phyloP scores from a whole-genome alignment of 2,113 vertebrate genomes.

The Mesoclemmys tuberculata region DNA sequence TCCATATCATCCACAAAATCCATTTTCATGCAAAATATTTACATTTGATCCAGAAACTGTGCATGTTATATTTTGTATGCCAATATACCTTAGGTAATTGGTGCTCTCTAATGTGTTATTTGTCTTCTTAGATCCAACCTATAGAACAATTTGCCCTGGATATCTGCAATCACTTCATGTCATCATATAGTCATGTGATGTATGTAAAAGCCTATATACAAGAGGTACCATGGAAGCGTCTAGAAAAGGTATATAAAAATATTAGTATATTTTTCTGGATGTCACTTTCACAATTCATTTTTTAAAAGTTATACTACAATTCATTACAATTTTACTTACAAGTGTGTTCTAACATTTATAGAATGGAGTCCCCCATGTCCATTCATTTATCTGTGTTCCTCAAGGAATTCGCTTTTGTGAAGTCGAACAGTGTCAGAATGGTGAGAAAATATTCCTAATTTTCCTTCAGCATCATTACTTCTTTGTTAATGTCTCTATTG shows the following conservation, averaged over 20 bases:
- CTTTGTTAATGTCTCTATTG: conserved; percentile 10
- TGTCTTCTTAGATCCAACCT: conserved; percentile 80
- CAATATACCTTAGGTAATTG: not conserved
- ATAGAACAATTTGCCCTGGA: conserved; percentile 90
- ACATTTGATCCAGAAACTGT: not conserved
- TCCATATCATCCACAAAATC: not conserved
- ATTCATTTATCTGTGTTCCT: conserved; percentile 86
- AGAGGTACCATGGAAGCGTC: conserved; percentile 88
- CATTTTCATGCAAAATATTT: not conserved
- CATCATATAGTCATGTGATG: conserved; percentile 86
- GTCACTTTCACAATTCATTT: not conserved
- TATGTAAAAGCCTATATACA: conserved; percentile 66
- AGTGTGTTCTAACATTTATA: conserved; percentile 58
- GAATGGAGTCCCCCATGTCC: conserved; percentile 83
- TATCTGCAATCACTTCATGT: conserved; percentile 89
- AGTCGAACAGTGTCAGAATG: conserved; percentile 82
- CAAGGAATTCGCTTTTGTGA: conserved; percentile 87
- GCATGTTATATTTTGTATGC: not conserved
- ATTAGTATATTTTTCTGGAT: not conserved
- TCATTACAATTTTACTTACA: conserved; percentile 27
- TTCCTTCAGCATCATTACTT: not conserved
- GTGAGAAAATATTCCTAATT: conserved; percentile 70
- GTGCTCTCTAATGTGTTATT: not conserved
- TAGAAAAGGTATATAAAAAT: conserved; percentile 83
- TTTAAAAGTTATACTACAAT: not conserved